Percentiles rank a stretch among this genome's conserved stretches.
These are phyloP conservation scores for Calcarius lapponicus DNA, from an alignment of 2,797 vertebrate species.

Conservation along the genomic window DNA sequence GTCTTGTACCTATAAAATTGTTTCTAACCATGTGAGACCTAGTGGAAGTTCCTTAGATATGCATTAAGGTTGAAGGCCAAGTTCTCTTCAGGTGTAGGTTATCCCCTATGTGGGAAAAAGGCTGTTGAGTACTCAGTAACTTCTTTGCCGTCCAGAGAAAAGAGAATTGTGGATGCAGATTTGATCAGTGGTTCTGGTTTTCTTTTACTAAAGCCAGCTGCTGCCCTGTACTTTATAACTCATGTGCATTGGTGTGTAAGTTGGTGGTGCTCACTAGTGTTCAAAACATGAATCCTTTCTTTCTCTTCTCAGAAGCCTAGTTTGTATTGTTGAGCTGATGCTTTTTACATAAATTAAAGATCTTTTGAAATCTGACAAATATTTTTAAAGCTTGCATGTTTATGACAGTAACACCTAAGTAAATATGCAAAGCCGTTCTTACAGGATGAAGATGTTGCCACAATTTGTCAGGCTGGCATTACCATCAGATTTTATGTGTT, in stretches of 20 bases:
- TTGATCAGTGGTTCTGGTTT: background rate
- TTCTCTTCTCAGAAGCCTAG: background rate
- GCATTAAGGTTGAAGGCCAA: background rate
- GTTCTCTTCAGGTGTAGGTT: background rate
- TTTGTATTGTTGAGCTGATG: background rate
- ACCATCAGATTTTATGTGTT: rapidly evolving
- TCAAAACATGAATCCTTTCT: background rate
- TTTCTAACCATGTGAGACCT: background rate
- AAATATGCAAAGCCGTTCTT: background rate
- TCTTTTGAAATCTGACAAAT: background rate
- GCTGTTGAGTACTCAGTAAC: background rate
- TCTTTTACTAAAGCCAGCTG: background rate
- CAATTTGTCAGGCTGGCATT: background rate
- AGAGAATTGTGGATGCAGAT: background rate
- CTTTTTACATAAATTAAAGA: background rate
- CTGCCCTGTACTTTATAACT: background rate
- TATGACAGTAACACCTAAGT: background rate
- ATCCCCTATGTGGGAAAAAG: background rate
- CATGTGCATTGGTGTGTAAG: rapidly evolving
- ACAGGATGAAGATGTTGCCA: background rate
- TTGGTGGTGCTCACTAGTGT: background rate
- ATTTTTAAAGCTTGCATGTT: background rate
- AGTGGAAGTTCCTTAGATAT: background rate
- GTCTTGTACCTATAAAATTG: background rate
- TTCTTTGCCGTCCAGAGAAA: background rate